Evolutionary conservation across 1,140 invertebrate species (phyloP).

Genomic region (Bilobella aurantiaca): DNA sequence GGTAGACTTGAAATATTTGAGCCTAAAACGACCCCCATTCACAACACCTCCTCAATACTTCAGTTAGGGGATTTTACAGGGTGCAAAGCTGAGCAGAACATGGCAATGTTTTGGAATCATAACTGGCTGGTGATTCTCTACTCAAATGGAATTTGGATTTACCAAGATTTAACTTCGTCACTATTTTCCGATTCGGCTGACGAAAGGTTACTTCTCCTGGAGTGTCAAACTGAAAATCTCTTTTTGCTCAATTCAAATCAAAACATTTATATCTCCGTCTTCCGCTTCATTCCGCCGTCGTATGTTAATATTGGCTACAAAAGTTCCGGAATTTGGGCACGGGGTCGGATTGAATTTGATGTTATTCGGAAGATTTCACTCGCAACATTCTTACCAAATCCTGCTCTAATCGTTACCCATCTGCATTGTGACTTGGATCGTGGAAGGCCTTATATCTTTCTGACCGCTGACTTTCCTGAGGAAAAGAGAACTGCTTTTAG

Average conservation of each 20-base stretch:
- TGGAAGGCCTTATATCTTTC: conserved; percentile 2
- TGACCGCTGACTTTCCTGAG: background rate
- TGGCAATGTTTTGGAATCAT: background rate
- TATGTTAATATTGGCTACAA: background rate
- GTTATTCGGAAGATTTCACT: background rate
- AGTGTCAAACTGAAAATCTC: background rate
- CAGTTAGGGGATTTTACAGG: background rate
- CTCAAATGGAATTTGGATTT: background rate
- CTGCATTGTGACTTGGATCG: conserved; percentile 10
- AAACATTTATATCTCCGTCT: background rate
- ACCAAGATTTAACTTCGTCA: background rate
- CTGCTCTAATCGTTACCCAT: background rate
- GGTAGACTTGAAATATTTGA: background rate
- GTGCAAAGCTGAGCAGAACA: background rate
- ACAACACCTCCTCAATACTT: background rate
- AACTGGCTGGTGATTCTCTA: background rate
- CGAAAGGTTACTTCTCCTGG: background rate
- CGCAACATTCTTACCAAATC: background rate
- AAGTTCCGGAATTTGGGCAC: background rate
- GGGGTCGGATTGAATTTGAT: background rate
- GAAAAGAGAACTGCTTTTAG: background rate
- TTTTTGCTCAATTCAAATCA: background rate
- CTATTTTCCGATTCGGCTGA: background rate
- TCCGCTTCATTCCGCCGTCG: background rate
- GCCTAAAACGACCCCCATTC: background rate